Conservation (phyloP, 2,888 invertebrate species). For the Carterocephalus palaemon region DNA sequence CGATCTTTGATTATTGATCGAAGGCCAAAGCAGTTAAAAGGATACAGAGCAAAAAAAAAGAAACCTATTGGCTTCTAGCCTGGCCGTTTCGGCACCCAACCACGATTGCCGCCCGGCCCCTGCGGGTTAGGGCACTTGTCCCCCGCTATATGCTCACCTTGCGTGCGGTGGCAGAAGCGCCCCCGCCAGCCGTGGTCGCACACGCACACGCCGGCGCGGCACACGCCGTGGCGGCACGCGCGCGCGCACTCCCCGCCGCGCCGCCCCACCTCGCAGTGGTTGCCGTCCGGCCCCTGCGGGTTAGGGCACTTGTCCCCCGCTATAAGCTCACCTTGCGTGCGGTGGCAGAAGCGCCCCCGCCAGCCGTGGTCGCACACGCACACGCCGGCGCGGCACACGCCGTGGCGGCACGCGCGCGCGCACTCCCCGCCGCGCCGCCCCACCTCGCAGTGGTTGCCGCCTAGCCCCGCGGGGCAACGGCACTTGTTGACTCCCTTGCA, state of each 20-base stretch:
- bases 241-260: constrained; percentile 85
- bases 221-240: constrained; percentile 88
- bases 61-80: too few relatives aligned
- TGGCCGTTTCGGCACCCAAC: too few relatives aligned
- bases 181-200: constrained; percentile 92
- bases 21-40: too few relatives aligned
- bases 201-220: constrained; percentile 84
- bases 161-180: constrained; percentile 87
- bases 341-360: constrained; percentile 89
- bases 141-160: too few relatives aligned
- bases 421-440: constrained; percentile 87
- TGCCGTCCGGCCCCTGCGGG: constrained; percentile 88
- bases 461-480: constrained; percentile 89
- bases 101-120: too few relatives aligned
- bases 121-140: too few relatives aligned
- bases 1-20: too few relatives aligned
- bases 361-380: constrained; percentile 91
- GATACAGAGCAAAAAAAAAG: too few relatives aligned
- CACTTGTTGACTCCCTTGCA: constrained; percentile 95
- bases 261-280: constrained; percentile 94
- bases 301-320: constrained; percentile 94
- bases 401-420: constrained; percentile 86
- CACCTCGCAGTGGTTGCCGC: constrained; percentile 95
- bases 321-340: constrained; percentile 78
- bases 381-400: constrained; percentile 84